Conservation (phyloP, 1,140 invertebrate genomes). For the Apis laboriosa region DNA sequence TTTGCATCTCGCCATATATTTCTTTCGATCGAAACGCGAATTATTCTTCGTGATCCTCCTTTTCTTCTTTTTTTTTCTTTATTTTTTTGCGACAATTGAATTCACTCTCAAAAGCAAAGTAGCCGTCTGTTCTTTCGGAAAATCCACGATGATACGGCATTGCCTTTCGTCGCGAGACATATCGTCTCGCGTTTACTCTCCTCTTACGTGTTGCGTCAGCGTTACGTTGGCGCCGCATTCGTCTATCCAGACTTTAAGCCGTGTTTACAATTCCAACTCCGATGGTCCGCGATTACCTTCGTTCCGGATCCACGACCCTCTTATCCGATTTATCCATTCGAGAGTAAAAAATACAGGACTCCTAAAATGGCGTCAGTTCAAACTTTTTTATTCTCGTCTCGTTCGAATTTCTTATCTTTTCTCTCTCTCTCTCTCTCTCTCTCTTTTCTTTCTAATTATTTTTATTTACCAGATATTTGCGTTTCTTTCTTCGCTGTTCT, state of each 20-base stretch:
- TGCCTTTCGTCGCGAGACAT: conserved; percentile 56
- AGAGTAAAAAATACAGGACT: conserved; percentile 14
- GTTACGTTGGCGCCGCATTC: conserved; percentile 73
- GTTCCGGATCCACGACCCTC: conserved; percentile 22
- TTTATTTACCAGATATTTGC: too few species aligned
- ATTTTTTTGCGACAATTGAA: not conserved
- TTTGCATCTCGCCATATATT: too few species aligned
- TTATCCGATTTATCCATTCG: conserved; percentile 28
- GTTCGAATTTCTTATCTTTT: not conserved
- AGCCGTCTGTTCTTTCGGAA: conserved; percentile 23
- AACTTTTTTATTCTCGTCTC: not conserved
- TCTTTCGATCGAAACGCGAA: too few species aligned
- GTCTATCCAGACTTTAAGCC: conserved; percentile 60
- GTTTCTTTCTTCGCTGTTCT: too few species aligned
- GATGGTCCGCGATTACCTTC: conserved; percentile 48
- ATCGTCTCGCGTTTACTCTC: conserved; percentile 63
- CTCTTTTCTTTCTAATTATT: too few species aligned
- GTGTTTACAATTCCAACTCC: conserved; percentile 61
- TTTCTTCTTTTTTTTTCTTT: too few species aligned
- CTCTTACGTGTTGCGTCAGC: conserved; percentile 75
- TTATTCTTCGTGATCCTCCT: too few species aligned
- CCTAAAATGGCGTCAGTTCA: not conserved
- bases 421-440: too few species aligned
- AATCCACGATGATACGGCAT: conserved; percentile 54
- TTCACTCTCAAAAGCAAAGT: not conserved